Percentiles rank a stretch among this genome's conserved stretches.
Conservation (phyloP, 2,113 vertebrate genomes). For the Orycteropus afer region DNA sequence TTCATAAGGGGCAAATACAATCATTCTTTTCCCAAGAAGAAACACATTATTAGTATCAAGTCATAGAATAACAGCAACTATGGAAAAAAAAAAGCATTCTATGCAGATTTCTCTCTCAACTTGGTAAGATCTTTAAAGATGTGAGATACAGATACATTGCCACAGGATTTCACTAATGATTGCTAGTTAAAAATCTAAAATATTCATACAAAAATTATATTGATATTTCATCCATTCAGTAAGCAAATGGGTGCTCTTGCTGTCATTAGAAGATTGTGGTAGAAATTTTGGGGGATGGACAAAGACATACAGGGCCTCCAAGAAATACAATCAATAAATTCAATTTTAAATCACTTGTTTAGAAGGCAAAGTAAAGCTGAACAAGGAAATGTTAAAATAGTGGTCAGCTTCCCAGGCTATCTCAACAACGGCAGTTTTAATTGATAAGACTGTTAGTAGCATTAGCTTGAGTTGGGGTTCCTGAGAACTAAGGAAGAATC, state of each 20-base stretch:
- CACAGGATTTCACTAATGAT: slow-evolving; percentile 18
- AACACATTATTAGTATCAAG: neutral
- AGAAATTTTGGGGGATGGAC: neutral
- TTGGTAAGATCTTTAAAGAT: neutral
- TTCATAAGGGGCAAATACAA: neutral
- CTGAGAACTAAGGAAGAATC: neutral
- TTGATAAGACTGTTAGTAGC: neutral
- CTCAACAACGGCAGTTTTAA: neutral
- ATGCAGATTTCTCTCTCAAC: neutral
- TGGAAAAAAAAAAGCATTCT: neutral
- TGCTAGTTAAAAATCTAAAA: slow-evolving; percentile 26
- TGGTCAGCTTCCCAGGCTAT: neutral
- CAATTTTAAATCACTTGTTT: neutral
- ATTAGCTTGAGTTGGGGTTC: neutral
- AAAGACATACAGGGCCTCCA: neutral
- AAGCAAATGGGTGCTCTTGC: neutral
- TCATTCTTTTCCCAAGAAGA: neutral
- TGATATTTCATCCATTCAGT: neutral
- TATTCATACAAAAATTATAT: neutral
- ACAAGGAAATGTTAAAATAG: neutral
- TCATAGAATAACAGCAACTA: neutral
- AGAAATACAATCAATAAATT: neutral
- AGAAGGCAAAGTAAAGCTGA: neutral
- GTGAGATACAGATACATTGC: neutral
- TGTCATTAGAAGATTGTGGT: neutral